Base-by-base conservation (phyloP, 64 coral and sea anemone genomes). In the Hydrozoanthus tunicans region DNA sequence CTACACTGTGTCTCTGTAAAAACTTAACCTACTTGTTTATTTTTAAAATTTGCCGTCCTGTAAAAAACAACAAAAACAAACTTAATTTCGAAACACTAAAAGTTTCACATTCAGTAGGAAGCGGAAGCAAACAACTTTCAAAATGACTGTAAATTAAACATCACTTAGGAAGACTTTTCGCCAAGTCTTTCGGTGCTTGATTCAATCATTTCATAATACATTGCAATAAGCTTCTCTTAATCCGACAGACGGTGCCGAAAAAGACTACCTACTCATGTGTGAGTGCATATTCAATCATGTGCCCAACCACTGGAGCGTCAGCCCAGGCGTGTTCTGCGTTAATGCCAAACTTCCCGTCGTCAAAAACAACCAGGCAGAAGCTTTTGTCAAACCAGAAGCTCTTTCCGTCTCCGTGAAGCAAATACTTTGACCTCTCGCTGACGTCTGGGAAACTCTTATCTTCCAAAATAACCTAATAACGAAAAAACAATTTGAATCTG, bases 321-420 rank as follows among this genome's bases (percentile, higher is more conserved):
- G 91, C 96, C 96, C 96, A 98, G 0, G 96, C 65, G 61, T 98
- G 96, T 56, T 98, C 96, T 25, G 91, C 96, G 77, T 98, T 95
- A 69, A 98, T 51, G 24, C 96, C 96, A 91, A 91, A 91, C 72
- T 95, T 98, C 6, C 96, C 96, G 80, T 98, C 94, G 15, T 88
- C 85, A 94, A 98, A 98, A 7, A 95, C 96, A 25, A 98, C 51
- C 3, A 98, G 26, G 61, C 89, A 95, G 73, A 98, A 95, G 24
- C 93, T 95, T 79, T 98, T 98, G 84, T 98, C 96, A 95, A 98
- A 98, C 96, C 96, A 98, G 10, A 95, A 93, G 70, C 90, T 95
- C 4, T 88, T 90, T 3, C 96, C 96, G 81, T 98, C 96, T 69
- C 96, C 96, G 92, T 98, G 96, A 6, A 98, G 78, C 5, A 95